These are phyloP conservation scores for Eristalis arbustorum DNA, from an alignment of 2,888 invertebrate species.

Conservation along the genomic window DNA sequence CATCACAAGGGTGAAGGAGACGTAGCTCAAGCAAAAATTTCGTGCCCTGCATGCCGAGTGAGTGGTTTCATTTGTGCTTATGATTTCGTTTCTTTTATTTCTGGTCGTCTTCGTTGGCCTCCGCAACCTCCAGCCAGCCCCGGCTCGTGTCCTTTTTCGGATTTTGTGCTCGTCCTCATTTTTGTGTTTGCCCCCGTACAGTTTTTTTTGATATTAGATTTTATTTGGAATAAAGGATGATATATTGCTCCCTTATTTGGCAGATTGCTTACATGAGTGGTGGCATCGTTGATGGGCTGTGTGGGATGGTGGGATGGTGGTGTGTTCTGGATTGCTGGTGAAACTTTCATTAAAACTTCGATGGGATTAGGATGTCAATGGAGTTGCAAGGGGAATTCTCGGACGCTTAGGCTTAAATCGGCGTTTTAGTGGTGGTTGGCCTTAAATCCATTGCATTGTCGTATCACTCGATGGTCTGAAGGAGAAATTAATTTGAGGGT, in stretches of 20 bases:
- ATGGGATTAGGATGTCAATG: background rate
- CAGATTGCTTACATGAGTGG: slow-evolving; percentile 45
- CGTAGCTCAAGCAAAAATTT: slow-evolving; percentile 8
- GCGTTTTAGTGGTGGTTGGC: too few relatives aligned
- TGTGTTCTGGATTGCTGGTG: background rate
- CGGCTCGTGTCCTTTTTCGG: too few relatives aligned
- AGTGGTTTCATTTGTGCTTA: slow-evolving; percentile 61
- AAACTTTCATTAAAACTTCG: background rate
- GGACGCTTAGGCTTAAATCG: too few relatives aligned
- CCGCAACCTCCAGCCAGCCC: background rate
- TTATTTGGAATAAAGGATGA: slow-evolving; percentile 59
- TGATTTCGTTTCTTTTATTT: slow-evolving; percentile 45
- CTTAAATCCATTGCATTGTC: too few relatives aligned
- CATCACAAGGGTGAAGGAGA: too few relatives aligned
- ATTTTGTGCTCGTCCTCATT: background rate
- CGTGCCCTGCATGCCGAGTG: slow-evolving; percentile 58
- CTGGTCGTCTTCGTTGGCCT: background rate
- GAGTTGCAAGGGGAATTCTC: background rate
- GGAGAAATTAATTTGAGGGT: too few relatives aligned
- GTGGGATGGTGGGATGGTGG: background rate
- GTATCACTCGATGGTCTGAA: too few relatives aligned
- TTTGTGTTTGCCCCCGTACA: slow-evolving; percentile 12
- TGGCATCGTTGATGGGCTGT: background rate
- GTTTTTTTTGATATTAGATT: slow-evolving; percentile 56
- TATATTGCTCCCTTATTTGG: slow-evolving; percentile 58